Percentiles rank a stretch among this genome's conserved stretches.
Conservation (phyloP, 2,113 vertebrate species). For the Dendropsophus ebraccatus region DNA sequence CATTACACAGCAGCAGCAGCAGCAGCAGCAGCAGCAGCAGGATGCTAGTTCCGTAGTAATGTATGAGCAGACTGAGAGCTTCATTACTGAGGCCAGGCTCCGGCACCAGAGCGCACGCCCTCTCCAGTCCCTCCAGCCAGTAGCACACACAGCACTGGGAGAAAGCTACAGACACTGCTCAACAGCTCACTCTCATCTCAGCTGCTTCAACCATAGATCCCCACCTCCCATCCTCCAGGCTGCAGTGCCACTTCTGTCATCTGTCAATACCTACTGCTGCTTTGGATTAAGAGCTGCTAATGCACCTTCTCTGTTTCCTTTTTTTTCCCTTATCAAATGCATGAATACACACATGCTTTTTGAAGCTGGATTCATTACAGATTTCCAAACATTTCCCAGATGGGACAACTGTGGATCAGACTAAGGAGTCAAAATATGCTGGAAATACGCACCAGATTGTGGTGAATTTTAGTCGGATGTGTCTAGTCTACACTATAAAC, state of each 20-base stretch:
- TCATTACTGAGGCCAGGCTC: constrained; percentile 88
- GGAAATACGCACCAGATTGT: constrained; percentile 18
- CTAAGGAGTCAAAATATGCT: background rate
- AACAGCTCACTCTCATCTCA: constrained; percentile 24
- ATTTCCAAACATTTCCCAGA: constrained; percentile 27
- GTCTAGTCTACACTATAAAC: background rate
- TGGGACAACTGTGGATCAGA: constrained; percentile 2
- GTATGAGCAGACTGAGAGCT: constrained; percentile 91
- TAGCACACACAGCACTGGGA: constrained; percentile 78
- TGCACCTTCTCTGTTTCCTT: background rate
- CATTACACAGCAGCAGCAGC: constrained; percentile 61
- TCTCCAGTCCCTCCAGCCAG: constrained; percentile 81
- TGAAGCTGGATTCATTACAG: constrained; percentile 35
- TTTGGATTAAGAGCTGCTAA: constrained; percentile 19
- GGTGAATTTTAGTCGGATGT: background rate
- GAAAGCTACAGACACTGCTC: constrained; percentile 46
- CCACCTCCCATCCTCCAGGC: background rate
- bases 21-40: constrained; percentile 73
- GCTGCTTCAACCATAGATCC: constrained; percentile 3
- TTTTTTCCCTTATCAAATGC: constrained; percentile 2
- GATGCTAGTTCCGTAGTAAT: constrained; percentile 82
- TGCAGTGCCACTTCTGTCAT: constrained; percentile 27
- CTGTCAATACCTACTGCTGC: constrained; percentile 23
- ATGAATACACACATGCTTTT: constrained; percentile 16
- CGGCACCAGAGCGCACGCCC: constrained; percentile 79